These are phyloP conservation scores for Sebastes cheni DNA, from an alignment of 2,797 vertebrate species.

Conservation along the genomic window DNA sequence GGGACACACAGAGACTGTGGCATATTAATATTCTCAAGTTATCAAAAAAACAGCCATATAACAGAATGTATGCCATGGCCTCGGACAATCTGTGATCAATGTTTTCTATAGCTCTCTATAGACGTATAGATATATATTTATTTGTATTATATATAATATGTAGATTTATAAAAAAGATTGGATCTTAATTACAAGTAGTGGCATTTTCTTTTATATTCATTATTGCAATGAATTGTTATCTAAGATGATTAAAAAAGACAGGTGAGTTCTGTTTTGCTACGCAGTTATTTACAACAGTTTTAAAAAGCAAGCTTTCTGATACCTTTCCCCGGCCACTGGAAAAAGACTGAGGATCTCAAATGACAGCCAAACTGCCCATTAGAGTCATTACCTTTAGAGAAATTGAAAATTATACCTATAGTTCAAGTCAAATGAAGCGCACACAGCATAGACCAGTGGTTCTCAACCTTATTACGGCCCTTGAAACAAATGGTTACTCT, in stretches of 20 bases:
- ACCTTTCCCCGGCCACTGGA: constrained; percentile 38
- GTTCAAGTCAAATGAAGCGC: constrained; percentile 30
- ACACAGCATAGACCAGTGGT: constrained; percentile 13
- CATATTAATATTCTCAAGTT: constrained; percentile 76
- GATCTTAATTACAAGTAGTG: constrained; percentile 93
- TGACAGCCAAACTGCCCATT: constrained; percentile 43
- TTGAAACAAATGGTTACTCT: neutral
- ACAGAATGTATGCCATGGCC: constrained; percentile 88
- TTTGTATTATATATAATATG: constrained; percentile 83
- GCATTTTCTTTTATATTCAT: constrained; percentile 93
- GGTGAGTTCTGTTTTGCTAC: constrained; percentile 92
- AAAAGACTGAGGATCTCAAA: constrained; percentile 59
- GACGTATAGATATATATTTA: constrained; percentile 77
- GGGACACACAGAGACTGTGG: constrained; percentile 86
- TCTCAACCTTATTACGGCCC: constrained; percentile 26
- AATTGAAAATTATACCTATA: constrained; percentile 27
- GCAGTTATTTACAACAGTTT: constrained; percentile 92
- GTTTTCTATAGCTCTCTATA: constrained; percentile 84
- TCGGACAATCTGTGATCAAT: constrained; percentile 90
- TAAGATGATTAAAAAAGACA: constrained; percentile 99
- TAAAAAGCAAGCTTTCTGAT: constrained; percentile 95
- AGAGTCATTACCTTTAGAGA: neutral
- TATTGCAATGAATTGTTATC: constrained; percentile 99
- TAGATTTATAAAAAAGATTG: constrained; percentile 87
- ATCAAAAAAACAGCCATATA: constrained; percentile 79